phyloP scores from a whole-genome alignment of 2,888 invertebrate genomes.

The Trichacis sp. region DNA sequence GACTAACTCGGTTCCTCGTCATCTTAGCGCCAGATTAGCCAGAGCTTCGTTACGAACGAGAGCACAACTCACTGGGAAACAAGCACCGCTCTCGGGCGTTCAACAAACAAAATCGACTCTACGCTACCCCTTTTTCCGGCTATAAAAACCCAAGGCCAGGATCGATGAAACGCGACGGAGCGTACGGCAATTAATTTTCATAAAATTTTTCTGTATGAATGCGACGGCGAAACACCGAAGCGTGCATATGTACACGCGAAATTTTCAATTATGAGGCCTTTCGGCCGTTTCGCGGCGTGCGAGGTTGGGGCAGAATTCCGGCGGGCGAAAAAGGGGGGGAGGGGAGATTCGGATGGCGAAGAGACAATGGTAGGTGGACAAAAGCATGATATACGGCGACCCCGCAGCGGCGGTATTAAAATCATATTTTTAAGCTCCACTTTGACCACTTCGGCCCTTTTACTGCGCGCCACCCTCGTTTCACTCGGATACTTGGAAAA shows the following conservation, averaged over 20 bases:
- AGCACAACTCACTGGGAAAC: not conserved
- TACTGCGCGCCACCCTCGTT: not conserved
- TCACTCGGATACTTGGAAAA: constrained; percentile 37
- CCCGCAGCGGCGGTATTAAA: constrained; percentile 64
- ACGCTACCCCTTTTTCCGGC: constrained; percentile 8
- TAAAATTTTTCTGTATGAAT: constrained; percentile 27
- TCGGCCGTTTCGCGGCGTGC: constrained; percentile 28
- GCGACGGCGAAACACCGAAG: constrained; percentile 15
- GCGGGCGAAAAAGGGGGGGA: constrained; percentile 15
- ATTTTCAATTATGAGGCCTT: constrained; percentile 53
- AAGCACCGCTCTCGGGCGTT: constrained; percentile 4
- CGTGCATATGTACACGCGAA: constrained; percentile 23
- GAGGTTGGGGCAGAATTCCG: constrained; percentile 16
- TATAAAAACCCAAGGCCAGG: constrained; percentile 5
- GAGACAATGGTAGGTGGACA: constrained; percentile 67
- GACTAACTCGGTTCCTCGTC: too few relatives aligned
- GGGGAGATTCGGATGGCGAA: constrained; percentile 52
- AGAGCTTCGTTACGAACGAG: not conserved
- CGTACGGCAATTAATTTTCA: constrained; percentile 36
- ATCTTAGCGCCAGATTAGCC: not conserved
- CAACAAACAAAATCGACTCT: constrained; percentile 10
- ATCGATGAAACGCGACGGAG: constrained; percentile 17
- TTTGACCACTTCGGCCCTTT: constrained; percentile 21
- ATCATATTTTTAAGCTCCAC: constrained; percentile 65
- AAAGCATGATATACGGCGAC: constrained; percentile 66